Evolutionary conservation across 2,797 vertebrate species (phyloP).

Genomic region (Poecilia velifera): DNA sequence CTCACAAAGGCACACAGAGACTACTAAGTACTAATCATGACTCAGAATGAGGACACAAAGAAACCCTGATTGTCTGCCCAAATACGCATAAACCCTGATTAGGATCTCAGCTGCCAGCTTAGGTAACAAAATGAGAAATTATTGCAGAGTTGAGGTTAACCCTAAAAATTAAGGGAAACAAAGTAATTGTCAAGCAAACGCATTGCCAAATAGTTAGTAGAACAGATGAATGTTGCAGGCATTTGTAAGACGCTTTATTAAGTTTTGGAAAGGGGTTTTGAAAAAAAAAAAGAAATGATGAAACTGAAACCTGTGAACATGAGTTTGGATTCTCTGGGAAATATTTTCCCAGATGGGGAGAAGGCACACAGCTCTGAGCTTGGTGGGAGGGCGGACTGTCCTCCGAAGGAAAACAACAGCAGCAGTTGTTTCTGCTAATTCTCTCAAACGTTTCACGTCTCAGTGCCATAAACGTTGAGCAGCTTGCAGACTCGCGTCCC

Average conservation of each 20-base stretch:
- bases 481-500: conserved; percentile 9
- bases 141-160: neutral
- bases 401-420: neutral
- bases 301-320: conserved; percentile 2
- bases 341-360: conserved; percentile 15
- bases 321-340: conserved; percentile 9
- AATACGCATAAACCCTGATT: conserved; percentile 47
- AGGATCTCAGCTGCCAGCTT: conserved; percentile 52
- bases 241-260: neutral
- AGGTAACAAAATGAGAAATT: conserved; percentile 17
- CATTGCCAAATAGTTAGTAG: neutral
- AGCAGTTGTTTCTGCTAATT: conserved; percentile 15
- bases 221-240: neutral
- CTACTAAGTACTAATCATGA: conserved; percentile 59
- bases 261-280: conserved; percentile 5
- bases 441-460: conserved; percentile 10
- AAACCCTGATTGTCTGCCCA: conserved; percentile 48
- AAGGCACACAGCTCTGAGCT: neutral
- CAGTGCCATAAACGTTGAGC: conserved; percentile 16
- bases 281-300: neutral
- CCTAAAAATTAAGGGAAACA: conserved; percentile 14
- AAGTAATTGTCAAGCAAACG: conserved; percentile 5
- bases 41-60: conserved; percentile 55
- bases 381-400: conserved; percentile 4
- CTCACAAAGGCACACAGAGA: conserved; percentile 47